A percentile compares a stretch with the other conserved stretches of the same genome.
These are phyloP conservation scores for Marasmarcha lunaedactyla DNA, from an alignment of 2,888 invertebrate species.

Conservation along the genomic window DNA sequence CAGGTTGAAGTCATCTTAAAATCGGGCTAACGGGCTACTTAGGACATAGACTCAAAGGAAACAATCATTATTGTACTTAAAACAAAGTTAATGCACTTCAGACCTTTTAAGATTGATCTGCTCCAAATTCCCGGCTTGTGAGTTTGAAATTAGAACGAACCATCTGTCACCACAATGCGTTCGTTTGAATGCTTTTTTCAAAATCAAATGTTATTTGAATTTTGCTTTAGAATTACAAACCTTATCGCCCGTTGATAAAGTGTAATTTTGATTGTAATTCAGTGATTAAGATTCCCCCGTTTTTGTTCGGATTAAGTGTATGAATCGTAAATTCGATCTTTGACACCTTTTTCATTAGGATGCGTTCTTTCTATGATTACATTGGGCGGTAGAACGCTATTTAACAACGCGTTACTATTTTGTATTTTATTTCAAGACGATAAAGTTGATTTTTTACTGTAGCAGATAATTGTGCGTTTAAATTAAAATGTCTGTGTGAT, in stretches of 20 bases:
- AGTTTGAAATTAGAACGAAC: slow-evolving; percentile 16
- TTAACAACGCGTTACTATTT: not conserved
- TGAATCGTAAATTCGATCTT: slow-evolving; percentile 71
- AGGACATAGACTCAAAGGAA: not conserved
- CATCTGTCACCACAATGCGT: slow-evolving; percentile 66
- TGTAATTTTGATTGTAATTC: slow-evolving; percentile 12
- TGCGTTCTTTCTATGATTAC: slow-evolving; percentile 54
- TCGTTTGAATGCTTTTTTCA: slow-evolving; percentile 54
- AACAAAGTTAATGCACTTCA: no score
- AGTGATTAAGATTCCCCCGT: slow-evolving; percentile 31
- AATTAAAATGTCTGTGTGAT: slow-evolving; percentile 45
- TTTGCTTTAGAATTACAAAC: not conserved
- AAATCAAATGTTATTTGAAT: slow-evolving; percentile 31
- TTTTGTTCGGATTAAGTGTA: slow-evolving; percentile 64
- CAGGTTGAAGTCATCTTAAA: no score
- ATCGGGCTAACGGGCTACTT: no score
- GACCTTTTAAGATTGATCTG: no score
- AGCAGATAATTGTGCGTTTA: slow-evolving; percentile 24
- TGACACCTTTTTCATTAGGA: slow-evolving; percentile 69
- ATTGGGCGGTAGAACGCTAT: slow-evolving; percentile 15
- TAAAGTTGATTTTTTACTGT: slow-evolving; percentile 19
- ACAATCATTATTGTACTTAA: no score
- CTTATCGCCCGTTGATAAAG: slow-evolving; percentile 6
- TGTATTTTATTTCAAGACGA: not conserved
- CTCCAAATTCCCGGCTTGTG: no score